Base-by-base conservation (phyloP, 2,113 vertebrate species). In the Chrysochloris asiatica region DNA sequence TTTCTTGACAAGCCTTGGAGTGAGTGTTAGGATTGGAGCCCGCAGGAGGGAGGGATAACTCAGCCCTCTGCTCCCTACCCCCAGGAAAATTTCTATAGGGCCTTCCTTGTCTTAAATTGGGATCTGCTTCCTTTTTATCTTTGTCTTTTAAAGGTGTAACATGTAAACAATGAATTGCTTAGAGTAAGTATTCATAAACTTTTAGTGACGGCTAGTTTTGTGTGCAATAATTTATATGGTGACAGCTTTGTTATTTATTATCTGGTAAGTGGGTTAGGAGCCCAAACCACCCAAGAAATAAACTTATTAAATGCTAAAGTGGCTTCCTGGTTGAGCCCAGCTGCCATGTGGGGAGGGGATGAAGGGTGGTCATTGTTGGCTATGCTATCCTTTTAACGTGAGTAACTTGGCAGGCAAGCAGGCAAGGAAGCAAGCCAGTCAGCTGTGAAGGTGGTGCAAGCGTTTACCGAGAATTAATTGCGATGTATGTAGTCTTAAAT, bases 311-410 rank as follows among this genome's bases (percentile, higher is more conserved):
- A 69, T 69, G 24, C 50, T 94, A 10, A 82, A 76, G 65, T 54
- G 24, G 79, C 26, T 19, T 50, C 33, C 80, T 67, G 76, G 59
- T 75, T 38, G 63, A 83, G 33, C 73, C 59, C 69, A 41, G 63
- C 83, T 86, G 87, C 79, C 50, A 52, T 61, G 24, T 30, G 11
- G 28, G n/a, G 47, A 24, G 41, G 12, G 78, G n/a, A 69, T 36
- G 80, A 76, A n/a, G 52, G 41, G 72, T 83, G 71, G 67, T 81
- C 78, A 28, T 81, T 92, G 91, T 75, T 80, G 93, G 65, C 90
- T 50, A n/a, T 63, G 4, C 28, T 17, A 33, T 75, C 67, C 38
- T 92, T 75, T 72, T 73, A 89, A 22, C n/a, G 1, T 77, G 87
- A 91, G 65, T 76, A 67, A 78, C 38, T 78, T 88, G 93, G 82